phyloP scores from a whole-genome alignment of 2,113 vertebrate species.

The Protobothrops mucrosquamatus region DNA sequence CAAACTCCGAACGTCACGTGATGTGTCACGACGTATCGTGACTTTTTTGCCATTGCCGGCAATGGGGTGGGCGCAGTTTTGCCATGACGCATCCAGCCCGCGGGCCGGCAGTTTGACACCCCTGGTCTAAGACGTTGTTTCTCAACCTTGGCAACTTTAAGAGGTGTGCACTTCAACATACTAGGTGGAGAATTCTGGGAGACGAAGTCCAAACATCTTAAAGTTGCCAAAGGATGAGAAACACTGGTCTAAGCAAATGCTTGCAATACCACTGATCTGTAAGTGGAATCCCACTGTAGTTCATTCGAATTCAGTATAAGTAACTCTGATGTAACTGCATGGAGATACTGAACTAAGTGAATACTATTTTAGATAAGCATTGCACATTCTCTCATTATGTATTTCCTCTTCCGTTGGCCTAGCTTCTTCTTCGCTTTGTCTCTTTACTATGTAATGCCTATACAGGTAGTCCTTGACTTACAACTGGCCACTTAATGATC shows the following conservation, averaged over 20 bases:
- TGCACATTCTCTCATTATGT: not conserved
- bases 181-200: not conserved
- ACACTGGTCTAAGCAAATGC: not conserved
- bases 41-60: too few relatives aligned
- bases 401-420: constrained; percentile 30
- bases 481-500: too few relatives aligned
- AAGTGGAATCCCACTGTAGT: not conserved
- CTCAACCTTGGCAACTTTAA: too few relatives aligned
- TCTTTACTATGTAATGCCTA: not conserved
- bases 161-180: too few relatives aligned
- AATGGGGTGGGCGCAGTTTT: too few relatives aligned
- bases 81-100: too few relatives aligned
- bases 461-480: too few relatives aligned
- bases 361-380: constrained; percentile 59
- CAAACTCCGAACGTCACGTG: too few relatives aligned
- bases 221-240: not conserved
- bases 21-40: too few relatives aligned
- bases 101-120: too few relatives aligned
- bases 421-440: constrained; percentile 30
- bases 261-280: not conserved
- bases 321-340: constrained; percentile 48
- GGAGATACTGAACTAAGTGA: constrained; percentile 31
- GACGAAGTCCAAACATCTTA: not conserved
- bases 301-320: constrained; percentile 54
- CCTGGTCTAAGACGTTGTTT: too few relatives aligned